These are phyloP conservation scores for Pantherophis alleghaniensis DNA, from an alignment of 2,797 vertebrate genomes.

Conservation along the genomic window DNA sequence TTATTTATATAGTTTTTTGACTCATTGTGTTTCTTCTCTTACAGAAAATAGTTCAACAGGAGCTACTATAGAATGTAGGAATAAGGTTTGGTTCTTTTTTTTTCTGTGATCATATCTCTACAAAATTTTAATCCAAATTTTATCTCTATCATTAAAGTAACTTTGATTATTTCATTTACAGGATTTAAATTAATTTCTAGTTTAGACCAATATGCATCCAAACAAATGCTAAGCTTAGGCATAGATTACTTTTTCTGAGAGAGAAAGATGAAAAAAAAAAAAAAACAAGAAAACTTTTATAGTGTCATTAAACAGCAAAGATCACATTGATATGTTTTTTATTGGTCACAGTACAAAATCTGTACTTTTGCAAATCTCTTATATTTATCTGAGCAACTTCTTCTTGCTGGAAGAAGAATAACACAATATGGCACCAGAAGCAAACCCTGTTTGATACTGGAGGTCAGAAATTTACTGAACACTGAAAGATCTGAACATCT, in stretches of 20 bases:
- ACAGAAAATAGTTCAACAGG: background rate
- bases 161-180: background rate
- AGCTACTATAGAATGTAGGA: background rate
- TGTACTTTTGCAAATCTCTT: background rate
- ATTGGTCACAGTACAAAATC: background rate
- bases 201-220: background rate
- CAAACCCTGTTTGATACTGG: background rate
- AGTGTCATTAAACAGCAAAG: background rate
- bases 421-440: background rate
- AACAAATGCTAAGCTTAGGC: background rate
- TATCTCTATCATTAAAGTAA: background rate
- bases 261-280: no score
- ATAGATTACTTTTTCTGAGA: background rate
- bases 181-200: background rate
- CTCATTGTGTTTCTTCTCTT: background rate
- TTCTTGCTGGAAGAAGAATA: background rate
- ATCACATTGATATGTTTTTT: background rate
- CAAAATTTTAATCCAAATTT: background rate
- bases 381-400: background rate
- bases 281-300: background rate
- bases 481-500: background rate
- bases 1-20: background rate
- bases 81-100: background rate
- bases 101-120: background rate
- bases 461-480: background rate